Evolutionary conservation across 2,113 vertebrate genomes (phyloP).

Genomic region (Porphyrio hochstetteri): DNA sequence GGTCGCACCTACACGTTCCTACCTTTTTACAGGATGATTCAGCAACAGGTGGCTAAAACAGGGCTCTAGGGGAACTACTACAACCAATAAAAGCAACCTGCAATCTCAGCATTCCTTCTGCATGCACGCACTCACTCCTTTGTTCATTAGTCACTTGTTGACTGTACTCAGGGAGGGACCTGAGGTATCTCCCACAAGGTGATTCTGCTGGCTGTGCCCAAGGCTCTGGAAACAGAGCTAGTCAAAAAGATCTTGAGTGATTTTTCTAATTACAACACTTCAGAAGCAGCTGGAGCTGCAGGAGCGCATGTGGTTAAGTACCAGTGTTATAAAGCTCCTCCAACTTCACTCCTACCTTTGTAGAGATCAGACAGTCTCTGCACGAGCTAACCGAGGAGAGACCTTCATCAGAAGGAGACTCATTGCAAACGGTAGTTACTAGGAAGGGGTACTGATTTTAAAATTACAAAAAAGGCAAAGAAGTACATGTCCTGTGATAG

Average conservation of each 20-base stretch:
- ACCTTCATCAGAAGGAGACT: not conserved
- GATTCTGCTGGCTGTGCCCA: not conserved
- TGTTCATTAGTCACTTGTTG: not conserved
- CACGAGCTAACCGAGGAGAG: not conserved
- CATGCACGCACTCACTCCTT: not conserved
- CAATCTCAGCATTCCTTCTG: not conserved
- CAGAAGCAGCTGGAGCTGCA: not conserved
- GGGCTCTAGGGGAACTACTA: not conserved
- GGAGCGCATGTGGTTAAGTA: not conserved
- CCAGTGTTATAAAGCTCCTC: not conserved
- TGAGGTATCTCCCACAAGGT: not conserved
- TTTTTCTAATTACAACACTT: not conserved
- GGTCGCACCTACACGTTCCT: not conserved
- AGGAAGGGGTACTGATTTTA: not conserved
- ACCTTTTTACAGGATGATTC: not conserved
- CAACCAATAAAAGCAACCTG: not conserved
- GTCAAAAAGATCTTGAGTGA: not conserved
- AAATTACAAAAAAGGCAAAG: not conserved
- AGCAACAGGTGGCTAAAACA: constrained; percentile 22
- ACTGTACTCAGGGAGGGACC: not conserved
- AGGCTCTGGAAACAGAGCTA: not conserved
- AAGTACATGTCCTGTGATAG: not conserved
- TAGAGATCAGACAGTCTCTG: not conserved
- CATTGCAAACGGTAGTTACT: not conserved
- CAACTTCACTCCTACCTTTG: not conserved